Evolutionary conservation across 1,140 invertebrate genomes (phyloP).

Genomic region (Sitobion miscanthi): DNA sequence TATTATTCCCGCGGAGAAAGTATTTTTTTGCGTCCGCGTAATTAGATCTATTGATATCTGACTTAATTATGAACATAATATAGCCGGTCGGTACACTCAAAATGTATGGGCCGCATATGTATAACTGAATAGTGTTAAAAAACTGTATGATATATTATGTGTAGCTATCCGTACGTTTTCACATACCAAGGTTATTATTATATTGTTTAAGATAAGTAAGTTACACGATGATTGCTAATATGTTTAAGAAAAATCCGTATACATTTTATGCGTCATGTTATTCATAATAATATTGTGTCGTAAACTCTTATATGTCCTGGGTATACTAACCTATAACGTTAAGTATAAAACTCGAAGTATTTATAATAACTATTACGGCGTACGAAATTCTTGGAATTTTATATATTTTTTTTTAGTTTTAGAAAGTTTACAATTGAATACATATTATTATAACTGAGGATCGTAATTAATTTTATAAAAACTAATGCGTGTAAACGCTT

Average conservation of each 20-base stretch:
- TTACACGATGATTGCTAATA: neutral
- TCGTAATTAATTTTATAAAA: slow-evolving; percentile 28
- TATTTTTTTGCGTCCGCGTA: neutral
- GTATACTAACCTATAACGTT: neutral
- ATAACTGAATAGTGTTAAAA: neutral
- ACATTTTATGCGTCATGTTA: neutral
- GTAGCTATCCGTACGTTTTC: neutral
- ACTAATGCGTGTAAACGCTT: neutral
- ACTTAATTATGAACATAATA: slow-evolving; percentile 29
- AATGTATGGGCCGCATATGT: neutral
- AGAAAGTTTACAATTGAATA: slow-evolving; percentile 5
- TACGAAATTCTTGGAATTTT: neutral
- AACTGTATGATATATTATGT: neutral
- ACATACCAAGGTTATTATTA: neutral
- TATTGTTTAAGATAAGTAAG: neutral
- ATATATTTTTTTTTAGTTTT: neutral
- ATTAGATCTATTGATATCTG: slow-evolving; percentile 48
- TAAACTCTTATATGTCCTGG: neutral
- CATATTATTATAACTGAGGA: neutral
- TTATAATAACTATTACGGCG: neutral
- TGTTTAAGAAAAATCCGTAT: neutral
- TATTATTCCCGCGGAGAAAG: slow-evolving; percentile 44
- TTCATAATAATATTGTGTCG: neutral
- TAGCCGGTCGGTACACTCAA: neutral
- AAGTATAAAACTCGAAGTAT: neutral